Base-by-base conservation (phyloP, 2,888 invertebrate genomes). In the Malthinus flaveolus region DNA sequence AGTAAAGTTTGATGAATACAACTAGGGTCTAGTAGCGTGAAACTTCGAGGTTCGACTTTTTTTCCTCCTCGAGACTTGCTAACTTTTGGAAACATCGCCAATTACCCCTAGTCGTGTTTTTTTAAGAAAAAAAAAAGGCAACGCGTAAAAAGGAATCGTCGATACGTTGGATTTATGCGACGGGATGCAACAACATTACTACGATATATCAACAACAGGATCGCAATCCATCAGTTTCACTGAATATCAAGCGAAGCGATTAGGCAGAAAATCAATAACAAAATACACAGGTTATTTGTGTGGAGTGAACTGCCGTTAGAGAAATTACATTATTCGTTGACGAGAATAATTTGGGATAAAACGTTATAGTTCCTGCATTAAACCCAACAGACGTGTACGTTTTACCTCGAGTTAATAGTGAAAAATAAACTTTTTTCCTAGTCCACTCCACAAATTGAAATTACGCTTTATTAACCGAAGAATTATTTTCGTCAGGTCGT, bases 171-270 rank as follows among this genome's bases (percentile, higher is more conserved):
- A 59, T 55, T 60, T 60, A 53, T n/a, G n/a, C 49, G 56, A 49
- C 44, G 57, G 56, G 53, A 42, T 46, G 46, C 46, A 52, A 36
- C 51, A 48, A 35, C 49, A 46, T 44, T 62, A 61, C 63, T 61
- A 62, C 62, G 63, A 66, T 64, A 62, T 59, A 66, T 64, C 64
- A 63, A 56, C 56, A 50, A 49, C 56, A 23, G 53, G 47, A 53
- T 63, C 60, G 59, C 56, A 49, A 54, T 63, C 58, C 61, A 63
- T 63, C 60, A 60, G 57, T 61, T 51, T 62, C 63, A 58, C 58
- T 59, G 65, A 53, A 62, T 60, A 66, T 66, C 61, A 68, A 66
- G 64, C 64, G 61, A 66, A 62, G 65, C 64, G 64, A 68, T 68
- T 64, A 64, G 65, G 64, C 65, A 63, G 59, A 68, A 68, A 68